phyloP scores from a whole-genome alignment of 1,140 invertebrate genomes.

The Drosophila sulfurigaster region DNA sequence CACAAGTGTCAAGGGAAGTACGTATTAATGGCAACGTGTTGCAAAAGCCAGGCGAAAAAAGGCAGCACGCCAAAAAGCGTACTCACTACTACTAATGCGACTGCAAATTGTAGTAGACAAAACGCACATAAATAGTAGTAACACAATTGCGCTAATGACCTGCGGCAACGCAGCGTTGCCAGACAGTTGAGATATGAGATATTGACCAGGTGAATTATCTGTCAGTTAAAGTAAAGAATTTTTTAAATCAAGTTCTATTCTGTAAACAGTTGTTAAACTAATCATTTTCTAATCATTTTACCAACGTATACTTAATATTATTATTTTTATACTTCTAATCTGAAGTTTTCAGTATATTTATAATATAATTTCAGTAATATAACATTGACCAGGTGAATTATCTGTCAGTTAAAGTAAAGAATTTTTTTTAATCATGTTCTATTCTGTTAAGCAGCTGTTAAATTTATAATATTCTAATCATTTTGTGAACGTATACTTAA shows the following conservation, averaged over 20 bases:
- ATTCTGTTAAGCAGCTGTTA: too few relatives aligned
- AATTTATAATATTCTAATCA: too few relatives aligned
- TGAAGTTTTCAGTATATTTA: too few relatives aligned
- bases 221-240: neutral
- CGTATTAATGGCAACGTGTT: constrained; percentile 82
- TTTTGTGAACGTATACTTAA: too few relatives aligned
- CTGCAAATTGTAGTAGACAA: constrained; percentile 43
- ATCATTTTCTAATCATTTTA: too few relatives aligned
- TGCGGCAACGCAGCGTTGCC: constrained; percentile 30
- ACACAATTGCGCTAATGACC: constrained; percentile 48
- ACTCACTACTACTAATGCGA: constrained; percentile 31
- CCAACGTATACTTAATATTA: too few relatives aligned
- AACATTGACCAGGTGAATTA: neutral
- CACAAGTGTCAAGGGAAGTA: constrained; percentile 83
- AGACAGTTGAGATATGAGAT: constrained; percentile 10
- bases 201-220: neutral
- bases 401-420: neutral
- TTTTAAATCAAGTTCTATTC: too few relatives aligned
- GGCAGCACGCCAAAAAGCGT: constrained; percentile 40
- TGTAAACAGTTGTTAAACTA: too few relatives aligned
- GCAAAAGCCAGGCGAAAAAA: constrained; percentile 46
- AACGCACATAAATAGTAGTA: constrained; percentile 61
- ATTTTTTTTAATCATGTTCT: too few relatives aligned
- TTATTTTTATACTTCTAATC: too few relatives aligned
- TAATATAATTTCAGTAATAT: too few relatives aligned